Evolutionary conservation across 2,113 vertebrate genomes (phyloP).

Genomic region (Falcunculus frontatus): DNA sequence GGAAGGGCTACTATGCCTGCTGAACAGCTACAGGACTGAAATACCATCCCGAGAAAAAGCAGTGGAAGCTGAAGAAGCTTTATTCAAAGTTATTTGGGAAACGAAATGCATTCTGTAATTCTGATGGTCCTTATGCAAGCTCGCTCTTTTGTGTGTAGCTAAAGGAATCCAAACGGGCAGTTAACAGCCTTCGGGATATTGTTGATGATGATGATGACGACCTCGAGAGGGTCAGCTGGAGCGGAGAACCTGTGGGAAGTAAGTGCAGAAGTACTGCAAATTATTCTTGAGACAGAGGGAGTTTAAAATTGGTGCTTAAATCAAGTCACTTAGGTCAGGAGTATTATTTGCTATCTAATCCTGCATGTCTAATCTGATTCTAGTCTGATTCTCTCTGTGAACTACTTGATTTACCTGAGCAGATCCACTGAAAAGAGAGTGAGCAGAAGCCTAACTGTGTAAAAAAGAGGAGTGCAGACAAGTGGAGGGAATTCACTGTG

Average conservation of each 20-base stretch:
- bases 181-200: constrained; percentile 85
- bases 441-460: neutral
- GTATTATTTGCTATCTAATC: neutral
- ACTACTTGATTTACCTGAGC: neutral
- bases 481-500: neutral
- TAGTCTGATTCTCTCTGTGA: neutral
- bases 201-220: constrained; percentile 86
- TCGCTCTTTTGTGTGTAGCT: constrained; percentile 68
- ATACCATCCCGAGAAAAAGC: neutral
- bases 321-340: neutral
- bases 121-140: neutral
- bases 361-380: neutral
- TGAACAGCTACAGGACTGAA: neutral
- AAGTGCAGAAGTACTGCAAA: constrained; percentile 55
- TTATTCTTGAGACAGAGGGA: neutral
- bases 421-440: neutral
- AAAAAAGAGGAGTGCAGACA: neutral
- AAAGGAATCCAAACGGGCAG: constrained; percentile 88
- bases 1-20: neutral
- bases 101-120: neutral
- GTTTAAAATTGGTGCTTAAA: neutral
- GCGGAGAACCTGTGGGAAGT: constrained; percentile 94
- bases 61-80: neutral
- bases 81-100: neutral
- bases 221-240: constrained; percentile 93